Percentiles rank a stretch among this genome's conserved stretches.
These are phyloP conservation scores for Andricus grossulariae DNA, from an alignment of 1,140 invertebrate genomes.

Conservation along the genomic window DNA sequence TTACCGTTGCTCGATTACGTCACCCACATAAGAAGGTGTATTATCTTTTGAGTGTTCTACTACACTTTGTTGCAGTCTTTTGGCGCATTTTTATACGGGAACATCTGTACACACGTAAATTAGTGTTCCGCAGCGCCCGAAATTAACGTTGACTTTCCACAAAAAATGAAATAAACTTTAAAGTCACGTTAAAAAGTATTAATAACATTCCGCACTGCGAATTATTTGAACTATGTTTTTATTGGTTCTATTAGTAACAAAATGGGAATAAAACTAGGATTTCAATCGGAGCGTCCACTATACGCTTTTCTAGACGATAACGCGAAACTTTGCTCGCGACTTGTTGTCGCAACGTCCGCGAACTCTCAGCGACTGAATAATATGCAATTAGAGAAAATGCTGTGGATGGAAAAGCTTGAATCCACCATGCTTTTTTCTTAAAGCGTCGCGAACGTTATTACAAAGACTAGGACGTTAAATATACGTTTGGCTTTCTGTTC, in stretches of 20 bases:
- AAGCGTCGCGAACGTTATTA: constrained; percentile 43
- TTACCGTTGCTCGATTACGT: too few relatives aligned
- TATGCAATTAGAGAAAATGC: background rate
- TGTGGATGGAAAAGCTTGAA: background rate
- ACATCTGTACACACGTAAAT: background rate
- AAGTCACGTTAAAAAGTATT: background rate
- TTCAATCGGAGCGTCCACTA: background rate
- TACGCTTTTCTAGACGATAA: too few relatives aligned
- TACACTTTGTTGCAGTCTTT: background rate
- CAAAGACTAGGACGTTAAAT: constrained; percentile 60
- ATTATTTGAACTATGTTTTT: background rate
- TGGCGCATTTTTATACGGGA: background rate
- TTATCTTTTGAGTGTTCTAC: background rate
- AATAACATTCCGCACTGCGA: background rate
- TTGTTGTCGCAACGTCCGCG: constrained; percentile 33
- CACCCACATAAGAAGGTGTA: too few relatives aligned
- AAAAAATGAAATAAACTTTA: background rate
- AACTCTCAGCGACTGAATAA: constrained; percentile 40
- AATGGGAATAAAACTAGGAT: background rate
- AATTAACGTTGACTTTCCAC: background rate
- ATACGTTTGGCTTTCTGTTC: constrained; percentile 3
- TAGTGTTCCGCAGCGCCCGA: background rate
- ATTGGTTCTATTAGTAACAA: background rate
- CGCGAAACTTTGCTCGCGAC: constrained; percentile 31
- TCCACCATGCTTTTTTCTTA: constrained; percentile 44